Base-by-base conservation (phyloP, 2,888 invertebrate species). In the Anarsia innoxiella region DNA sequence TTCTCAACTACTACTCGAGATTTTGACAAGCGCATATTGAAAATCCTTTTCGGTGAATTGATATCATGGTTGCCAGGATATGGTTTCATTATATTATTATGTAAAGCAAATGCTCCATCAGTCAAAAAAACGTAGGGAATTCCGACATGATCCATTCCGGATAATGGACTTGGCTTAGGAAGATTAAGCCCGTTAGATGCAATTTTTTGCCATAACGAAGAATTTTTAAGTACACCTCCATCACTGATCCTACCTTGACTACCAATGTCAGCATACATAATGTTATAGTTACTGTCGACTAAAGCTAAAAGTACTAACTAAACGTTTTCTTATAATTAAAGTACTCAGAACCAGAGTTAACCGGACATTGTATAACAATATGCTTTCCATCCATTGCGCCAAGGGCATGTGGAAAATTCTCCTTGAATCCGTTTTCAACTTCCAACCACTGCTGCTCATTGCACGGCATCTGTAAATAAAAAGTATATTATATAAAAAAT, bases 251-350 rank as follows among this genome's bases (percentile, higher is more conserved):
- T 41, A n/a, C 44, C 46, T 25, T 34, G 42, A 23, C 27, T 5
- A 9, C 36, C 36, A 2, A 40, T 41, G 35, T 43, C 51, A 1
- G 42, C 49, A 23, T 45, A 54, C 33, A 55, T 44, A 49, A 58
- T 57, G 37, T 51, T 50, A 26, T 58, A 62, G 10, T 59, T 41
- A 41, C 44, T 44, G 48, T 63, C 56, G 10, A 62, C 59, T 45
- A 59, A 31, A 2, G 56, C 59, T 39, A 60, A 34, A 1, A 63
- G 47, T 15, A 53, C 49, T 43, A 56, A 23, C 43, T 44, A 35
- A 44, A 42, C 28, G 33, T 40, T 25, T 51, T 49, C 42, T 59
- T 59, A 45, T 57, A 59, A 29, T 54, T 54, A 19, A 37, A 57
- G 45, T 41, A 46, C 32, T 42, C 37, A 25, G 42, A 33, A 25